A percentile compares a stretch with the other conserved stretches of the same genome.
Conservation (phyloP, 2,797 vertebrate genomes). For the Schizothorax lantsangensis region DNA sequence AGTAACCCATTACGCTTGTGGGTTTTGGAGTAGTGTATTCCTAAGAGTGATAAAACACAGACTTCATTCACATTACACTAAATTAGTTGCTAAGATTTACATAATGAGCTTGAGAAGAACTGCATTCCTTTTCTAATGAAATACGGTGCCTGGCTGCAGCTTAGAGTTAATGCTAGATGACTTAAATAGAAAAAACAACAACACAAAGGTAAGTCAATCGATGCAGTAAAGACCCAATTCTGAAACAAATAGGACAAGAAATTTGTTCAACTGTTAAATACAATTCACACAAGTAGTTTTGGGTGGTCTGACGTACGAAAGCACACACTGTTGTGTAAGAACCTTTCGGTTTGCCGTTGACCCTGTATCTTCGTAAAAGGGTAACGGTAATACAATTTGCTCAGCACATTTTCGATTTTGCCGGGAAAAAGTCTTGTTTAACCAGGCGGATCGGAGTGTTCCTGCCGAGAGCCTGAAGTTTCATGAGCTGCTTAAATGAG, state of each 20-base stretch:
- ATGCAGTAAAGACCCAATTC: not conserved
- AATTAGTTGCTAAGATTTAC: slow-evolving; percentile 40
- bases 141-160: slow-evolving; percentile 28
- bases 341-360: not conserved
- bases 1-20: not conserved
- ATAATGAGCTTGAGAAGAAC: slow-evolving; percentile 27
- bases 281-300: not conserved
- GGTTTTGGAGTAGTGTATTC: slow-evolving; percentile 1
- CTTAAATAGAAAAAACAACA: not conserved
- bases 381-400: slow-evolving; percentile 6
- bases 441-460: slow-evolving; percentile 34
- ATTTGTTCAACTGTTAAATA: not conserved
- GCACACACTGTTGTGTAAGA: not conserved
- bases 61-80: slow-evolving; percentile 36
- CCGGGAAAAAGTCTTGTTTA: slow-evolving; percentile 34
- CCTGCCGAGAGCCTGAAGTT: slow-evolving; percentile 44
- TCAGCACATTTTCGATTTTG: slow-evolving; percentile 38
- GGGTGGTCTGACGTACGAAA: not conserved
- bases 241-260: not conserved
- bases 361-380: not conserved
- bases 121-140: slow-evolving; percentile 31
- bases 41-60: slow-evolving; percentile 20
- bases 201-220: not conserved
- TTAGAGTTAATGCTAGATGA: not conserved
- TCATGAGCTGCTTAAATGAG: slow-evolving; percentile 56